Conservation (phyloP, 2,888 invertebrate species). For the Orthosia cruda region DNA sequence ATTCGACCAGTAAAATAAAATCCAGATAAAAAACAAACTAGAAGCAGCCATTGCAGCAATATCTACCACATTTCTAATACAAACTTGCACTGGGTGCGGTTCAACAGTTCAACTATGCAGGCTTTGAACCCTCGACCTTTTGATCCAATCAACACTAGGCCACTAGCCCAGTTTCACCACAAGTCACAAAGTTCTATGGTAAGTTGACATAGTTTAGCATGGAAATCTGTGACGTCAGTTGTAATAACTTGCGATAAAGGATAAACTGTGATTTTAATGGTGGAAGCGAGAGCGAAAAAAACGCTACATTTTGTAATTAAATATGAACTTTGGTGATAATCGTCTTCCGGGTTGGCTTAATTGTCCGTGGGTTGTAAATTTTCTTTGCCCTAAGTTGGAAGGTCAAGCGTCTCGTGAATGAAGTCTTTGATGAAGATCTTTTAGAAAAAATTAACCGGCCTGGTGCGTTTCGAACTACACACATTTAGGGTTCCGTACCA, state of each 20-base stretch:
- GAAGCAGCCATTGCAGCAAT: not conserved
- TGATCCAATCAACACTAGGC: slow-evolving; percentile 59
- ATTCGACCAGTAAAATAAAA: not conserved
- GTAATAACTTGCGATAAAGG: not conserved
- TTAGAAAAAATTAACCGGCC: not conserved
- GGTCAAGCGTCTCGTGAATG: not conserved
- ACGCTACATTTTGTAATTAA: slow-evolving; percentile 23
- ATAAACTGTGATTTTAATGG: not conserved
- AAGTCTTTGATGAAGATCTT: not conserved
- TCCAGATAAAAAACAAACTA: not conserved
- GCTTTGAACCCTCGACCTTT: slow-evolving; percentile 61
- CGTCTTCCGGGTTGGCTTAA: slow-evolving; percentile 28
- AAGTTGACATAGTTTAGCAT: slow-evolving; percentile 22
- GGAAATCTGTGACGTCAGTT: slow-evolving; percentile 29
- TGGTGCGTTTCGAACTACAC: too few relatives aligned
- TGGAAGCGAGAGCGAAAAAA: slow-evolving; percentile 2
- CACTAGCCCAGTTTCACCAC: slow-evolving; percentile 44
- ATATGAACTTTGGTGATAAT: slow-evolving; percentile 23
- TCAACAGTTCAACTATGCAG: slow-evolving; percentile 52
- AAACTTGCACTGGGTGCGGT: slow-evolving; percentile 44
- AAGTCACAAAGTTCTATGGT: slow-evolving; percentile 20
- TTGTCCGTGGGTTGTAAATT: not conserved
- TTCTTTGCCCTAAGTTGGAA: not conserved
- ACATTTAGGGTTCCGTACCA: too few relatives aligned
- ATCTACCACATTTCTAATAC: slow-evolving; percentile 13